Percentiles rank a stretch among this genome's conserved stretches.
Evolutionary conservation across 2,113 vertebrate genomes (phyloP).

Genomic region (Halcyon malimbica): DNA sequence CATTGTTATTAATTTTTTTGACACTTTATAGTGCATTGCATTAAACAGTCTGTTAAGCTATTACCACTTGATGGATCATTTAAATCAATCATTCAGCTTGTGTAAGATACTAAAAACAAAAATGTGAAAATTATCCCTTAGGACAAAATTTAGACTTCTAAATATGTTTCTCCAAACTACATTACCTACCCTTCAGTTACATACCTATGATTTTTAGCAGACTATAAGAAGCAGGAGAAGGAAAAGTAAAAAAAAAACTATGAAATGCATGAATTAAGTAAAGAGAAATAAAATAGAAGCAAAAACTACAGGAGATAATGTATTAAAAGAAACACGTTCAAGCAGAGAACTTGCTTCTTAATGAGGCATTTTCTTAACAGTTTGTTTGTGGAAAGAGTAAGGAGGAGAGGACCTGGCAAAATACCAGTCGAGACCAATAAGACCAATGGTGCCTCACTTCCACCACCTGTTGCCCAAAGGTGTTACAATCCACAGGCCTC

Average conservation of each 20-base stretch:
- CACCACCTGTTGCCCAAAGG: background rate
- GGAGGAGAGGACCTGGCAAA: background rate
- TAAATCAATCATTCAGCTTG: background rate
- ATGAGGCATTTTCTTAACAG: background rate
- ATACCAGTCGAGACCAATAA: background rate
- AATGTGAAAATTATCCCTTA: background rate
- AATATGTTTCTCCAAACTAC: background rate
- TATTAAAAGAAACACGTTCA: background rate
- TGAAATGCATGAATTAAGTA: background rate
- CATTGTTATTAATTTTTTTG: background rate
- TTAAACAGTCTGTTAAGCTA: background rate
- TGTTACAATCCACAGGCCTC: background rate
- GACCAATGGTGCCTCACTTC: background rate
- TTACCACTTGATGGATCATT: background rate
- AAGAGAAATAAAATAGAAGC: background rate
- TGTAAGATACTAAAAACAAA: background rate
- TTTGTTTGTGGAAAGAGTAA: background rate
- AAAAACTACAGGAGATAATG: background rate
- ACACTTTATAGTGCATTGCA: background rate
- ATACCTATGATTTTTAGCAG: background rate
- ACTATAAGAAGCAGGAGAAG: background rate
- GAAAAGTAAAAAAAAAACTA: background rate
- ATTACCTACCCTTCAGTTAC: background rate
- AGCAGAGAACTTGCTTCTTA: background rate
- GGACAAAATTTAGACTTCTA: background rate